A percentile compares a stretch with the other conserved stretches of the same genome.
Conservation (phyloP, 1,140 invertebrate genomes). For the Papilio dardanus region DNA sequence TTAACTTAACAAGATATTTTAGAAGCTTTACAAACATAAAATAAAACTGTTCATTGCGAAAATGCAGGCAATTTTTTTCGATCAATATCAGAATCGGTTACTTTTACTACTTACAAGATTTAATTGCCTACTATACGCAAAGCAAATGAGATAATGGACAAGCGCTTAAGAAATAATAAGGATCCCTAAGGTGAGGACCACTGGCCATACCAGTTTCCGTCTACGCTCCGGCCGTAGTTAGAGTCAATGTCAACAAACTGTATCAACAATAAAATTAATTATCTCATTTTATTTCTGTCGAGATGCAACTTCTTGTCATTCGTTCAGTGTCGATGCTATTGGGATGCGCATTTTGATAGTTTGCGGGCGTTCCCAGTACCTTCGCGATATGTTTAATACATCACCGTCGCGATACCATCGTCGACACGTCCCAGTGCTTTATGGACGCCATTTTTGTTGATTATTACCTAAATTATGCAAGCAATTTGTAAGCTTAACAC, state of each 20-base stretch:
- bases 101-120: background rate
- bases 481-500: slow-evolving; percentile 36
- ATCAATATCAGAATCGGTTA: background rate
- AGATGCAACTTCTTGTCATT: slow-evolving; percentile 33
- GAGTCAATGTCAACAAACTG: slow-evolving; percentile 42
- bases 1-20: too few species aligned
- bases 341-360: slow-evolving; percentile 36
- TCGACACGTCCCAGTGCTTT: slow-evolving; percentile 27
- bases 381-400: slow-evolving; percentile 36
- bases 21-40: too few species aligned
- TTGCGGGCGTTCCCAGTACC: slow-evolving; percentile 26
- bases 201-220: slow-evolving; percentile 40
- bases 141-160: background rate
- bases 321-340: slow-evolving; percentile 27
- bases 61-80: too few species aligned
- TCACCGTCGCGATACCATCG: slow-evolving; percentile 19
- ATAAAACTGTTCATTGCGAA: too few species aligned
- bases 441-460: slow-evolving; percentile 30
- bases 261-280: slow-evolving; percentile 46
- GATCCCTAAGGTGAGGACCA: slow-evolving; percentile 24
- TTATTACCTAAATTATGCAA: slow-evolving; percentile 29
- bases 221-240: slow-evolving; percentile 28
- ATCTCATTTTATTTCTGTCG: slow-evolving; percentile 42
- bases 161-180: background rate
- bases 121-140: background rate